phyloP scores from a whole-genome alignment of 2,797 vertebrate genomes.

The Selene dorsalis region DNA sequence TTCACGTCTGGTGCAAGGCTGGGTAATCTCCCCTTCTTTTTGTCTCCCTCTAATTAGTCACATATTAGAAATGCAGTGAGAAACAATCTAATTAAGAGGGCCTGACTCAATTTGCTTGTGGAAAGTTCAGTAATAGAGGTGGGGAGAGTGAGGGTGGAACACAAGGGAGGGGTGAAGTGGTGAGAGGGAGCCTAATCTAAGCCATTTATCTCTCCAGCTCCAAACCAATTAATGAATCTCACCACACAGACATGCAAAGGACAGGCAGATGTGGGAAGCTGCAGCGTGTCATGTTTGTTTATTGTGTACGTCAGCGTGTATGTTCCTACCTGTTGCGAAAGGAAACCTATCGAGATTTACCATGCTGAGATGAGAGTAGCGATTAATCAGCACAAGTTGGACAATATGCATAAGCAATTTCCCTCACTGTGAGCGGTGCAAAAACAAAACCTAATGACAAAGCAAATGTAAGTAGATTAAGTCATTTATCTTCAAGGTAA shows the following conservation, averaged over 20 bases:
- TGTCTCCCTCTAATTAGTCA: conserved; percentile 76
- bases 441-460: conserved; percentile 68
- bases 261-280: conserved; percentile 39
- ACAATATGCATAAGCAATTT: conserved; percentile 56
- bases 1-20: conserved; percentile 58
- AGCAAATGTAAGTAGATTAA: conserved; percentile 63
- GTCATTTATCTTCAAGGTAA: conserved; percentile 66
- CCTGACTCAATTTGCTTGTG: conserved; percentile 67
- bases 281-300: conserved; percentile 58
- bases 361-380: conserved; percentile 38
- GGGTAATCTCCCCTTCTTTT: conserved; percentile 57
- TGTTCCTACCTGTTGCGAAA: conserved; percentile 41
- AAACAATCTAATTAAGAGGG: conserved; percentile 79
- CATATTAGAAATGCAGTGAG: conserved; percentile 77
- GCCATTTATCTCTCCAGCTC: conserved; percentile 57
- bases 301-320: conserved; percentile 39
- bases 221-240: conserved; percentile 63
- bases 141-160: conserved; percentile 45
- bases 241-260: conserved; percentile 33
- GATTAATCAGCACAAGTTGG: conserved; percentile 70
- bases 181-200: conserved; percentile 52
- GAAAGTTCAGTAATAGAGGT: conserved; percentile 69
- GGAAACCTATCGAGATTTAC: conserved; percentile 53
- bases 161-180: conserved; percentile 61
- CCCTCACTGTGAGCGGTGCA: conserved; percentile 40